phyloP scores from a whole-genome alignment of 92 coral and sea anemone genomes.

The Ricordea florida region DNA sequence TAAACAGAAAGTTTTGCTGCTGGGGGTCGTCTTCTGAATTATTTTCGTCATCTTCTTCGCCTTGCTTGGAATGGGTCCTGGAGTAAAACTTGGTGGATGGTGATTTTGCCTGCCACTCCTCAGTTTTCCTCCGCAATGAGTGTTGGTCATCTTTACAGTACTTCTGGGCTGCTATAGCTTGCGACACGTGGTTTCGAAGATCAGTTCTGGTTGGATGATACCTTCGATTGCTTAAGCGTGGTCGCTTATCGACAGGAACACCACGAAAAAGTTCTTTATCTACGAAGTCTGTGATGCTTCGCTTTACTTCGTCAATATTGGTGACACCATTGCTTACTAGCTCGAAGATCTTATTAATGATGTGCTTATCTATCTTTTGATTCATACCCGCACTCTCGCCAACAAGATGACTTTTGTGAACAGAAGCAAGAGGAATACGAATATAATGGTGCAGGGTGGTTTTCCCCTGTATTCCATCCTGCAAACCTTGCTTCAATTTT shows the following conservation, averaged over 20 bases:
- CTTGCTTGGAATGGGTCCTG: background rate
- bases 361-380: slow-evolving; percentile 42
- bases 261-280: slow-evolving; percentile 26
- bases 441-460: slow-evolving; percentile 9
- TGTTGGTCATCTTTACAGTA: slow-evolving; percentile 55
- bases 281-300: slow-evolving; percentile 40
- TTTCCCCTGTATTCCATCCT: slow-evolving; percentile 6
- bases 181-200: slow-evolving; percentile 34
- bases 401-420: slow-evolving; percentile 40
- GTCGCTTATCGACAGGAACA: background rate
- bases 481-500: slow-evolving; percentile 10
- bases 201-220: slow-evolving; percentile 47
- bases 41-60: background rate
- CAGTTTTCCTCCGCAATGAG: slow-evolving; percentile 23
- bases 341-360: slow-evolving; percentile 22
- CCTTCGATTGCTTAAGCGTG: slow-evolving; percentile 11
- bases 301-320: slow-evolving; percentile 17
- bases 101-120: slow-evolving; percentile 19
- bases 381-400: slow-evolving; percentile 30
- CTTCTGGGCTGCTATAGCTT: slow-evolving; percentile 35
- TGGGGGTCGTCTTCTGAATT: background rate
- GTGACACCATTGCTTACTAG: slow-evolving; percentile 18
- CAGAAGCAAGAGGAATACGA: background rate
- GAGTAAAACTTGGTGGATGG: slow-evolving; percentile 26
- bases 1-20: slow-evolving; percentile 34